These are phyloP conservation scores for Myotis vivesi DNA, from an alignment of 2,797 vertebrate species.

Conservation along the genomic window DNA sequence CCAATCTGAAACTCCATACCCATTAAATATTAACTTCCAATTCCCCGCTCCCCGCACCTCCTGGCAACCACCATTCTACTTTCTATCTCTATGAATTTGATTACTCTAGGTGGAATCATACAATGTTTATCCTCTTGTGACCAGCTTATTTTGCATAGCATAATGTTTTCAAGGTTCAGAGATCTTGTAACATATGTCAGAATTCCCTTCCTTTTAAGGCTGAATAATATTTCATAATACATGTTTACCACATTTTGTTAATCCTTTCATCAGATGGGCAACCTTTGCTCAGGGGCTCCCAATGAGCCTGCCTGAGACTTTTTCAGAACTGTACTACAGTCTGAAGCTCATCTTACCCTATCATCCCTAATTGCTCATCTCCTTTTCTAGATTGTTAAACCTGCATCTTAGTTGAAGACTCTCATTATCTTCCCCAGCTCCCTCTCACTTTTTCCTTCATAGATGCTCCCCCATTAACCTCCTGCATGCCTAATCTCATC, in stretches of 20 bases:
- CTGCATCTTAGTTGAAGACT: background rate
- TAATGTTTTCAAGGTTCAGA: background rate
- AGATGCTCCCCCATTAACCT: background rate
- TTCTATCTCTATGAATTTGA: background rate
- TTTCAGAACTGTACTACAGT: background rate
- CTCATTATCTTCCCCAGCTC: background rate
- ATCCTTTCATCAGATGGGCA: background rate
- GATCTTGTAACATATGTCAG: background rate
- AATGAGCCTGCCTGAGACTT: background rate
- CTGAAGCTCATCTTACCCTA: background rate
- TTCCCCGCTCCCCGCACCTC: too few species aligned
- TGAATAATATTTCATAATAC: background rate
- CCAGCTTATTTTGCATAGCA: background rate
- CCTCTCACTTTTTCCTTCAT: background rate
- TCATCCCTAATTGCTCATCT: background rate
- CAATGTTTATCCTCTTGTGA: background rate
- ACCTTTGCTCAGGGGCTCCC: background rate
- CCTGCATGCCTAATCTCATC: background rate
- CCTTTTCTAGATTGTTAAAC: background rate
- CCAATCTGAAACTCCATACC: background rate
- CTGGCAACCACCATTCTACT: background rate
- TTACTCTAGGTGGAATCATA: background rate
- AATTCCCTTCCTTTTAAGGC: background rate
- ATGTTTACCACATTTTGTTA: background rate
- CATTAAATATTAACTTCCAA: background rate